A percentile compares a stretch with the other conserved stretches of the same genome.
These are phyloP conservation scores for Eulemur albifrons DNA, from an alignment of 2,797 vertebrate species.

Conservation along the genomic window DNA sequence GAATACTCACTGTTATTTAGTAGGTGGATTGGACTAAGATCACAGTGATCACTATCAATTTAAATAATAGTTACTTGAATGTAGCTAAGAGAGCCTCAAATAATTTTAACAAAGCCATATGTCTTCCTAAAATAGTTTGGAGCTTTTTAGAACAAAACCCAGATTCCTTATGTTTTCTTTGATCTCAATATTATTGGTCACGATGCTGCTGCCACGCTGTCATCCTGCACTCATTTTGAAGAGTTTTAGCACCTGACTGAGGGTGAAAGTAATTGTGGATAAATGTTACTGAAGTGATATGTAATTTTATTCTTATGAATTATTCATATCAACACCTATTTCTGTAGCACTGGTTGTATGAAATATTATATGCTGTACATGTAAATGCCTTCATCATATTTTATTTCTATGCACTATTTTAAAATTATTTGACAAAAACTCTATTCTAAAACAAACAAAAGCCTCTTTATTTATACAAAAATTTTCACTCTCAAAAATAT, in stretches of 20 bases:
- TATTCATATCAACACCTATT: slow-evolving; percentile 58
- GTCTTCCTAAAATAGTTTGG: background rate
- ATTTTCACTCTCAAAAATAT: background rate
- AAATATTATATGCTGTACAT: slow-evolving; percentile 35
- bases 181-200: background rate
- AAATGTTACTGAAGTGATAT: slow-evolving; percentile 37
- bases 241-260: background rate
- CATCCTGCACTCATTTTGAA: background rate
- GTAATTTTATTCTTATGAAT: slow-evolving; percentile 61
- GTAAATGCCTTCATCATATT: slow-evolving; percentile 44
- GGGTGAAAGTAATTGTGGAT: slow-evolving; percentile 49
- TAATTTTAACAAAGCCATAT: slow-evolving; percentile 35
- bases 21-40: background rate
- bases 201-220: background rate
- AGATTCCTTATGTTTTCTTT: slow-evolving; percentile 17
- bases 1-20: background rate
- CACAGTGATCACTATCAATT: background rate
- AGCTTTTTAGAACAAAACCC: slow-evolving; percentile 24
- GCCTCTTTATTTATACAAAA: background rate
- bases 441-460: slow-evolving; percentile 30
- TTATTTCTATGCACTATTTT: slow-evolving; percentile 36
- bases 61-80: background rate
- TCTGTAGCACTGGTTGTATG: slow-evolving; percentile 20
- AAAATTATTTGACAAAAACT: slow-evolving; percentile 27
- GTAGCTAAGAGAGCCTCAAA: background rate